Conservation (phyloP, 2,797 vertebrate species). For the Falco novaeseelandiae region DNA sequence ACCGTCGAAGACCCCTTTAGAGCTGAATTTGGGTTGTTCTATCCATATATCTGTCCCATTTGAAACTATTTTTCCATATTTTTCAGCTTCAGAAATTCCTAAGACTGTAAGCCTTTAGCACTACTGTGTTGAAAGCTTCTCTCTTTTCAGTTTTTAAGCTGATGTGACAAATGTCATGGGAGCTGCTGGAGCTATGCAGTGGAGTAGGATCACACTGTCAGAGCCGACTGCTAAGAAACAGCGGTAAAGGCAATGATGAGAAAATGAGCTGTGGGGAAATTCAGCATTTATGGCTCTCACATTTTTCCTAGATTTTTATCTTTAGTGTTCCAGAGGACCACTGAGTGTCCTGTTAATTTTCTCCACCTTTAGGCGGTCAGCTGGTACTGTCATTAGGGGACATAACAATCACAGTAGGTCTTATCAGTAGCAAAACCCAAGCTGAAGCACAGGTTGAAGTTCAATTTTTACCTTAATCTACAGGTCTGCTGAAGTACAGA, state of each 20-base stretch:
- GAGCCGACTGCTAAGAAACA: not conserved
- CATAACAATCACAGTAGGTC: not conserved
- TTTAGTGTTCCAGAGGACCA: not conserved
- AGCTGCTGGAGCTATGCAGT: not conserved
- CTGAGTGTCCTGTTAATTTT: not conserved
- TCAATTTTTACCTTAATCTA: not conserved
- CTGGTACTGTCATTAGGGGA: not conserved
- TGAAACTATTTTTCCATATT: not conserved
- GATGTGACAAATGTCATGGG: not conserved
- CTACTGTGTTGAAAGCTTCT: not conserved
- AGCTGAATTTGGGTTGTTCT: not conserved
- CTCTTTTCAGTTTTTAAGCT: not conserved
- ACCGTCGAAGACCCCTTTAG: not conserved
- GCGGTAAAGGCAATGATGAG: not conserved
- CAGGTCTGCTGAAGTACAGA: not conserved
- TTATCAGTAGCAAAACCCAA: not conserved
- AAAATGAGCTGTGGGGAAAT: not conserved
- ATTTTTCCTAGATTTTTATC: not conserved
- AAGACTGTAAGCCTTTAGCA: not conserved
- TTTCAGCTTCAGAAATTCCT: not conserved
- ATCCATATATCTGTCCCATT: not conserved
- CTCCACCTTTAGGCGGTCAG: not conserved
- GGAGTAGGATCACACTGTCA: not conserved
- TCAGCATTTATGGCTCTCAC: not conserved
- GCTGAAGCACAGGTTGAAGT: not conserved